Evolutionary conservation across 2,797 vertebrate species (phyloP).

Genomic region (Phrynocephalus vlangalii): DNA sequence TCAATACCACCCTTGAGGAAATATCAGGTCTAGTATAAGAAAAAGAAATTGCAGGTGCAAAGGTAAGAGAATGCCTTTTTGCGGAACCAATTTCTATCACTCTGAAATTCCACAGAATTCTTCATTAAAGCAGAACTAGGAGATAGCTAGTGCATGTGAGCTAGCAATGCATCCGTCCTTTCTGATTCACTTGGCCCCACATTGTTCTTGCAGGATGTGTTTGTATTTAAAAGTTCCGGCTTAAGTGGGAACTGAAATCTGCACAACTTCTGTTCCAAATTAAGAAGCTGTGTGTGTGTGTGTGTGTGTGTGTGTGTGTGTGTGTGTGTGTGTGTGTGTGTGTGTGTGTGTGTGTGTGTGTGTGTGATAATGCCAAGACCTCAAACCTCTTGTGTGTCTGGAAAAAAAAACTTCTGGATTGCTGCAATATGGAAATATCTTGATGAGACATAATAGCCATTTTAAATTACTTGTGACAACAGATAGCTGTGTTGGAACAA

Average conservation of each 20-base stretch:
- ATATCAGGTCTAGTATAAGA: not conserved
- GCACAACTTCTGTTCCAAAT: not conserved
- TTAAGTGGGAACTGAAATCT: conserved; percentile 9
- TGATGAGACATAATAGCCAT: too few relatives aligned
- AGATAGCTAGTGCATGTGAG: not conserved
- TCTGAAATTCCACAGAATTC: not conserved
- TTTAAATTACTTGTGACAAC: too few relatives aligned
- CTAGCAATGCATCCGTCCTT: conserved; percentile 10
- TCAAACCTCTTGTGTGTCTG: too few relatives aligned
- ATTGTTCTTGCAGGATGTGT: not conserved
- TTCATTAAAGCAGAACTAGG: not conserved
- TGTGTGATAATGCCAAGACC: too few relatives aligned
- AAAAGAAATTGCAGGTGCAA: not conserved
- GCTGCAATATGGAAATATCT: too few relatives aligned
- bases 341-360: too few relatives aligned
- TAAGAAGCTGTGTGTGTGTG: not conserved
- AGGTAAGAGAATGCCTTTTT: not conserved
- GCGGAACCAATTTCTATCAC: not conserved
- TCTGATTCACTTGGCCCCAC: not conserved
- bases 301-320: too few relatives aligned
- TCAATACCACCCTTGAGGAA: not conserved
- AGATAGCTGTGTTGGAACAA: not conserved
- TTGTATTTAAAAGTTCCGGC: not conserved
- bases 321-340: too few relatives aligned
- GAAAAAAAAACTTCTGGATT: too few relatives aligned